A percentile compares a stretch with the other conserved stretches of the same genome.
These are phyloP conservation scores for Lepilemur ruficaudatus DNA, from an alignment of 2,797 vertebrate genomes.

Conservation along the genomic window DNA sequence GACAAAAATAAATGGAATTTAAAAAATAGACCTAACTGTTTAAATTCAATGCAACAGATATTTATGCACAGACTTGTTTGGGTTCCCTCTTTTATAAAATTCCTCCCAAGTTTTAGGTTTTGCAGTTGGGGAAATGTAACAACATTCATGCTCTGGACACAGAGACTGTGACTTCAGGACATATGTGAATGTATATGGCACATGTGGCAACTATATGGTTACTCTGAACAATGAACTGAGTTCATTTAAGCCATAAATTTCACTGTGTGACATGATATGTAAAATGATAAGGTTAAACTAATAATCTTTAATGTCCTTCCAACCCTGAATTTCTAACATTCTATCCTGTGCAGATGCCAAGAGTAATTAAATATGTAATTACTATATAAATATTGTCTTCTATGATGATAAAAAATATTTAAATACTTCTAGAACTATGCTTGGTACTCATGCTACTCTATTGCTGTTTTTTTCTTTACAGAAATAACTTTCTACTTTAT, in stretches of 20 bases:
- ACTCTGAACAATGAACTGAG: neutral
- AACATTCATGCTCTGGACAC: neutral
- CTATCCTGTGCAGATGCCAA: neutral
- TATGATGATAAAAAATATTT: neutral
- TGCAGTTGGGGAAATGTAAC: neutral
- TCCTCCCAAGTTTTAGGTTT: neutral
- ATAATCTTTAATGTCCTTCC: neutral
- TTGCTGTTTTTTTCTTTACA: neutral
- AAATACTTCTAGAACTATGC: neutral
- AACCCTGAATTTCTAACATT: neutral
- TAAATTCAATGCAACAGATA: neutral
- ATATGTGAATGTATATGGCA: neutral
- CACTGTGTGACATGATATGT: neutral
- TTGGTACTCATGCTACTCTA: neutral
- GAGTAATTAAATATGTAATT: neutral
- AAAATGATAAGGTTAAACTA: neutral
- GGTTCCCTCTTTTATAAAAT: neutral
- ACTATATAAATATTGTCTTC: neutral
- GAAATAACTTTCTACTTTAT: neutral
- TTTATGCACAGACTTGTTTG: neutral
- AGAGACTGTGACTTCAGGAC: neutral
- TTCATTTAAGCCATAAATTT: neutral
- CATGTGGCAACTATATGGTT: neutral
- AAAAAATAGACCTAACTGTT: neutral
- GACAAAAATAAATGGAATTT: neutral